Percentiles rank a stretch among this genome's conserved stretches.
Conservation (phyloP, 2,888 invertebrate species). For the Cephus nigrinus region DNA sequence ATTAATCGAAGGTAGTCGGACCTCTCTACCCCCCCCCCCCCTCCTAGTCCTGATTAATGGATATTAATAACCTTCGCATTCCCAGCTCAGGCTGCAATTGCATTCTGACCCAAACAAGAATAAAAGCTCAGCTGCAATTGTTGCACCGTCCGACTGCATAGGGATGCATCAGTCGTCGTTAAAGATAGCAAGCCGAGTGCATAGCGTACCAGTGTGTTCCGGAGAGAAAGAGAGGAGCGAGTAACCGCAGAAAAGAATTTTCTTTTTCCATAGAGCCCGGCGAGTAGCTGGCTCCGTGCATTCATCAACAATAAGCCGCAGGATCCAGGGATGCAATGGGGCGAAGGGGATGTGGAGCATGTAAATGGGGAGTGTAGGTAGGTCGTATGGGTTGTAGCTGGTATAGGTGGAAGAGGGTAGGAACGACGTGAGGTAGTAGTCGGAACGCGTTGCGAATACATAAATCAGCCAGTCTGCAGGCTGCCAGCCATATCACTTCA, state of each 20-base stretch:
- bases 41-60: slow-evolving; percentile 47
- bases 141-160: slow-evolving; percentile 24
- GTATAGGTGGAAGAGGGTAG: neutral
- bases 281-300: slow-evolving; percentile 32
- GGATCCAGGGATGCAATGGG: slow-evolving; percentile 22
- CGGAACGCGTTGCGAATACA: slow-evolving; percentile 44
- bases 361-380: slow-evolving; percentile 6
- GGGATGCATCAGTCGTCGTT: neutral
- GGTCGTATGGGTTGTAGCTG: neutral
- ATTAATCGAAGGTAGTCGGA: neutral
- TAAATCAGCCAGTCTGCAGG: slow-evolving; percentile 55
- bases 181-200: neutral
- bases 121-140: slow-evolving; percentile 36
- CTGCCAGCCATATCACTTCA: slow-evolving; percentile 54
- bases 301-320: slow-evolving; percentile 49
- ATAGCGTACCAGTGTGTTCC: neutral
- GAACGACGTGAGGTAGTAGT: slow-evolving; percentile 25
- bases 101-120: slow-evolving; percentile 37
- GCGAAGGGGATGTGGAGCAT: slow-evolving; percentile 9
- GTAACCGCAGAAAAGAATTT: neutral
- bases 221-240: neutral
- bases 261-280: slow-evolving; percentile 12
- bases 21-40: fast-evolving
- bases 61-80: slow-evolving; percentile 51
- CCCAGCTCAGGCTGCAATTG: slow-evolving; percentile 41